Conservation (phyloP, 2,113 vertebrate genomes). For the Chunga burmeisteri region DNA sequence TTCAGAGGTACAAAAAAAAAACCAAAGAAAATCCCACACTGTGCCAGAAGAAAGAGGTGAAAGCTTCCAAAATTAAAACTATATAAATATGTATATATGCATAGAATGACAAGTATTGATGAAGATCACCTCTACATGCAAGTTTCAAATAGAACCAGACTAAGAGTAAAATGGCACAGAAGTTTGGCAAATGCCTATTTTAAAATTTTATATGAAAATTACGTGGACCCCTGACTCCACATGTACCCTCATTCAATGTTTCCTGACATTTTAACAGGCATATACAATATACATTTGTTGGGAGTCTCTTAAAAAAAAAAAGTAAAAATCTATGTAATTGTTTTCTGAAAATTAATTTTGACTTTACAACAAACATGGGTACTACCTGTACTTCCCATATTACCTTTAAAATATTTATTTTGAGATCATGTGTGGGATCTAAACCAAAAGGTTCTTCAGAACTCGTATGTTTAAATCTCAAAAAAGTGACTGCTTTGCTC, state of each 20-base stretch:
- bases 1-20: neutral
- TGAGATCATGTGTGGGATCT: neutral
- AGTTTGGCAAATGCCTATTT: neutral
- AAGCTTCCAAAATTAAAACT: neutral
- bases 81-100: too few relatives aligned
- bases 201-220: neutral
- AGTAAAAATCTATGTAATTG: neutral
- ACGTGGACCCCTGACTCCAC: neutral
- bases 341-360: neutral
- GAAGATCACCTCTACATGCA: neutral
- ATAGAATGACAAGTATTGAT: neutral
- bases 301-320: neutral
- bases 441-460: neutral
- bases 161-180: neutral
- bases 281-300: neutral
- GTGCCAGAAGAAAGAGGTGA: neutral
- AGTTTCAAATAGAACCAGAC: neutral
- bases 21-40: neutral
- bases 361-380: neutral
- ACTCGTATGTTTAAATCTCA: neutral
- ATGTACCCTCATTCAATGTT: neutral
- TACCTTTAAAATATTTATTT: neutral
- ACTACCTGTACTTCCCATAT: neutral
- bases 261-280: neutral
- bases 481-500: neutral